Base-by-base conservation (phyloP, 2,113 vertebrate species). In the Panthera uncia region DNA sequence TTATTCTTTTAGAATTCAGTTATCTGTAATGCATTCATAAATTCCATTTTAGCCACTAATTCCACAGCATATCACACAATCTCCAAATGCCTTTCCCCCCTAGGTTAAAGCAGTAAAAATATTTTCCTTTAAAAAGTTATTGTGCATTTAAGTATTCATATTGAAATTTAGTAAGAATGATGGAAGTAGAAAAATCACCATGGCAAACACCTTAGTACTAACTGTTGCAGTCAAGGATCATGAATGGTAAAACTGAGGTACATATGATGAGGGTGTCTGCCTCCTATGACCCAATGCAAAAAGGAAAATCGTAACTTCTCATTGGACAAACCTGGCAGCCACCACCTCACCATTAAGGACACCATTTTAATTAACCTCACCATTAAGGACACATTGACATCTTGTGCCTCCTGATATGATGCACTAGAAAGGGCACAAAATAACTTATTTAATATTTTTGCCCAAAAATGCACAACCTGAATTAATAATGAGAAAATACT, bases 291-390 rank as follows among this genome's bases (percentile, higher is more conserved):
- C 81, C 87, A 82, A 93, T 48, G 63, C 12, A 89, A 86, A 91
- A 80, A 95, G 41, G 41, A 61, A 94, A 96, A 33, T 21, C 13
- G 25, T 12, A 61, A 50, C 12, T 84, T 96, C 81, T 95, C 76
- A 45, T 38, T 82, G 52, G 78, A 81, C 13, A 91, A 55, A 73
- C 9, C 25, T 89, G 52, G n/a, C 31, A 85, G 55, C 55, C 9
- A 68, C n/a, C 55, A 81, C 52, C 23, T 93, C 31, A 66, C 18
- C 52, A 15, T 66, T 71, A 89, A 87, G 25, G 71, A 89, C 38
- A 63, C 61, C 45, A 45, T 45, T 45, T 52, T 55, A 48, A 36
- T 41, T 65, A 79, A 7, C 2, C 3, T 78, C 38, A 78, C 18
- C 52, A 15, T 66, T 71, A 89, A 87, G 25, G 71, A 89, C 38